phyloP scores from a whole-genome alignment of 1,140 invertebrate species.

The Onthophagus taurus region DNA sequence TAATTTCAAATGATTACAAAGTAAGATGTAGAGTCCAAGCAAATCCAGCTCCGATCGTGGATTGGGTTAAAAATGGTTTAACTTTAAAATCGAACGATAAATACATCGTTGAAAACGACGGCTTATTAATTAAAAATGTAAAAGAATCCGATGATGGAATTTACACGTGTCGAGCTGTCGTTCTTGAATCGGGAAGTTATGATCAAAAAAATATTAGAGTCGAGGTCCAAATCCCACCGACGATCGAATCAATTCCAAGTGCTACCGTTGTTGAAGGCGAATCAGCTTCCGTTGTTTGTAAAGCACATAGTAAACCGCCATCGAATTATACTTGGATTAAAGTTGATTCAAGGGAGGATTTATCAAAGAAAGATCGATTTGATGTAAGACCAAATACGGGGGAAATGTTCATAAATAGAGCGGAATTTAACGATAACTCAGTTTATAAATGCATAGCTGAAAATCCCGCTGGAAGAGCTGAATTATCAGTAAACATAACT shows the following conservation, averaged over 20 bases:
- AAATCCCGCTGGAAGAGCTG: slow-evolving; percentile 66
- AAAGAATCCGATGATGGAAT: slow-evolving; percentile 71
- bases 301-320: slow-evolving; percentile 70
- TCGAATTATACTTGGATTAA: slow-evolving; percentile 76
- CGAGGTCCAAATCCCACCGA: slow-evolving; percentile 69
- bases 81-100: slow-evolving; percentile 49
- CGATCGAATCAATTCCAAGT: slow-evolving; percentile 49
- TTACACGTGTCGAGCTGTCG: slow-evolving; percentile 76
- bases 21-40: slow-evolving; percentile 78
- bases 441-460: slow-evolving; percentile 73
- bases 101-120: slow-evolving; percentile 65
- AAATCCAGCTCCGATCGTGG: slow-evolving; percentile 70
- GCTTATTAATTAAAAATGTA: slow-evolving; percentile 68
- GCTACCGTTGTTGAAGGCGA: slow-evolving; percentile 71
- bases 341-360: slow-evolving; percentile 50
- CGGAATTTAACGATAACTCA: slow-evolving; percentile 67
- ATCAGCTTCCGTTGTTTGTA: slow-evolving; percentile 60
- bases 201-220: slow-evolving; percentile 69
- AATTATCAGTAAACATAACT: slow-evolving; percentile 39
- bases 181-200: slow-evolving; percentile 67
- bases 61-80: slow-evolving; percentile 72
- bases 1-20: slow-evolving; percentile 62
- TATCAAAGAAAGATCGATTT: slow-evolving; percentile 61
- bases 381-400: slow-evolving; percentile 59
- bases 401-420: slow-evolving; percentile 61